phyloP scores from a whole-genome alignment of 92 coral and sea anemone genomes.

The Heteractis magnifica region DNA sequence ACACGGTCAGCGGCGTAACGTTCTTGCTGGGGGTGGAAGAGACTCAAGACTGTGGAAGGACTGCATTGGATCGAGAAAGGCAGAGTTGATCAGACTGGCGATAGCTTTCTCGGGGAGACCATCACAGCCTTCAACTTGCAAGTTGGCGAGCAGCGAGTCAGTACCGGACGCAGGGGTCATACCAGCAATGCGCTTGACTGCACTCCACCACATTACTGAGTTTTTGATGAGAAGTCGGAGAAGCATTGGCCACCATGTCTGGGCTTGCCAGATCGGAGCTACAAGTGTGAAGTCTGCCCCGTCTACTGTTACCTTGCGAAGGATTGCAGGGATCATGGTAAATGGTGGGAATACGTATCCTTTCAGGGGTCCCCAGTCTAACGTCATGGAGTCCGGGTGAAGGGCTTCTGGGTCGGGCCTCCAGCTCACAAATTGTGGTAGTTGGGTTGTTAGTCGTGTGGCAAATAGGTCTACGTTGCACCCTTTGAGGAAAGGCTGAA shows the following conservation, averaged over 20 bases:
- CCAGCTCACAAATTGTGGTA: constrained; percentile 32
- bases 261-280: too few relatives aligned
- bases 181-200: not conserved
- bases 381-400: constrained; percentile 27
- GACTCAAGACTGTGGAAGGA: not conserved
- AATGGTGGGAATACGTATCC: constrained; percentile 48
- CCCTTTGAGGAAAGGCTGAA: constrained; percentile 29
- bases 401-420: constrained; percentile 43
- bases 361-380: constrained; percentile 24
- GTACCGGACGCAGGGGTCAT: not conserved
- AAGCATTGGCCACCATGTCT: too few relatives aligned
- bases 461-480: constrained; percentile 29
- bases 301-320: not conserved
- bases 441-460: constrained; percentile 35
- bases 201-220: too few relatives aligned
- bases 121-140: not conserved
- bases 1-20: not conserved
- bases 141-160: not conserved
- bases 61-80: not conserved
- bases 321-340: constrained; percentile 31
- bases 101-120: not conserved
- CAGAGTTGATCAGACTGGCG: not conserved
- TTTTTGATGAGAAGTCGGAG: too few relatives aligned
- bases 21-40: not conserved
- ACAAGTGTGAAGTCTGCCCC: too few relatives aligned